Base-by-base conservation (phyloP, 2,113 vertebrate species). In the Theropithecus gelada region DNA sequence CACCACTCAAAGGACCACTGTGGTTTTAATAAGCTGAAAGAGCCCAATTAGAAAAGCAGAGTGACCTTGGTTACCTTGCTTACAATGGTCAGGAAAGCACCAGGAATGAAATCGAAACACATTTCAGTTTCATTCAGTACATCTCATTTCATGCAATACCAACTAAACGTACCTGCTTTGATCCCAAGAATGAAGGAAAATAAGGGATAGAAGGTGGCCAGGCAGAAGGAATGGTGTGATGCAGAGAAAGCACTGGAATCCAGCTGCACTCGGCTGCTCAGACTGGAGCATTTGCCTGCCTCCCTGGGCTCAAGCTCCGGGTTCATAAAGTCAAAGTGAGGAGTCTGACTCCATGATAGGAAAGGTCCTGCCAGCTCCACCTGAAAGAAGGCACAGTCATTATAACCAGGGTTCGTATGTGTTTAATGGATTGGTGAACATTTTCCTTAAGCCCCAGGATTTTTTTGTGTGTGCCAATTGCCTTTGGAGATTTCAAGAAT, bases 401-500 rank as follows among this genome's bases (percentile, higher is more conserved):
- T 94, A 79, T 18, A 79, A 72, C 45, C 68, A 61, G 40, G 59
- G 52, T 3, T 64, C 72, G 35, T 13, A 1, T 30, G 45, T 57
- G 16, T 50, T 93, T 72, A 78, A 64, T 35, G 61, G 30, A 32
- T 40, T 90, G 11, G 73, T 64, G 64, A 78, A 50, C 16, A 48
- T 94, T 97, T 90, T 80, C 68, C 35, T 72, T 55, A 40, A 83
- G 66, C 12, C 40, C 38, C 35, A 79, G 48, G 8, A 59, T 80
- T 22, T 93, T n/a, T 94, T 57, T 59, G 6, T 55, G 10, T 38
- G 38, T 57, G 32, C 32, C 92, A 48, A 57, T 52, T 93, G 76
- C 35, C 30, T 96, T 81, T 92, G 61, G 55, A 93, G 30, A 90
- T 43, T 83, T 92, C 32, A 90, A 57, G 79, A 80, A 70, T 66